phyloP scores from a whole-genome alignment of 2,113 vertebrate genomes.

The Spilogale gracilis region DNA sequence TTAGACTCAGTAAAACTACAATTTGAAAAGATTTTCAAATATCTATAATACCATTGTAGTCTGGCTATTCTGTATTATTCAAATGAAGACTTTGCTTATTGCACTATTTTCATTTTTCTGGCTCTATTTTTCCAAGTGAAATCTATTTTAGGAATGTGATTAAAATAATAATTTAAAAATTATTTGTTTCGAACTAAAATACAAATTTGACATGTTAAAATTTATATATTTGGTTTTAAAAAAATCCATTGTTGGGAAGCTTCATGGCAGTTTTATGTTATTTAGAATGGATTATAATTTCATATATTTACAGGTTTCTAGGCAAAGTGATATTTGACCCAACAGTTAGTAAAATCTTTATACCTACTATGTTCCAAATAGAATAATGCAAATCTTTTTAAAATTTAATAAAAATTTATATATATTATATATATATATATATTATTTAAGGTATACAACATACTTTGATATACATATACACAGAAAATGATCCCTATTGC shows the following conservation, averaged over 20 bases:
- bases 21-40: not conserved
- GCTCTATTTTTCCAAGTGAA: not conserved
- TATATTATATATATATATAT: no score
- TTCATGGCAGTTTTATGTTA: not conserved
- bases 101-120: not conserved
- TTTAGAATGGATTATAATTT: not conserved
- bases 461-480: not conserved
- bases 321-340: not conserved
- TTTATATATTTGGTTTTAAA: not conserved
- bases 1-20: not conserved
- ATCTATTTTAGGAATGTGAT: not conserved
- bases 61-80: not conserved
- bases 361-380: not conserved
- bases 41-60: not conserved
- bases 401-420: not conserved
- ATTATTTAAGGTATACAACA: not conserved
- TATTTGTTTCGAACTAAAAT: not conserved
- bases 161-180: not conserved
- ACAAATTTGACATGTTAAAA: not conserved
- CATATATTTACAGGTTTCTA: not conserved
- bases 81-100: not conserved
- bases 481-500: not conserved
- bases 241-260: not conserved
- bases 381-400: not conserved
- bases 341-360: not conserved